Conservation (phyloP, 2,797 vertebrate species). For the Megalops cyprinoides region DNA sequence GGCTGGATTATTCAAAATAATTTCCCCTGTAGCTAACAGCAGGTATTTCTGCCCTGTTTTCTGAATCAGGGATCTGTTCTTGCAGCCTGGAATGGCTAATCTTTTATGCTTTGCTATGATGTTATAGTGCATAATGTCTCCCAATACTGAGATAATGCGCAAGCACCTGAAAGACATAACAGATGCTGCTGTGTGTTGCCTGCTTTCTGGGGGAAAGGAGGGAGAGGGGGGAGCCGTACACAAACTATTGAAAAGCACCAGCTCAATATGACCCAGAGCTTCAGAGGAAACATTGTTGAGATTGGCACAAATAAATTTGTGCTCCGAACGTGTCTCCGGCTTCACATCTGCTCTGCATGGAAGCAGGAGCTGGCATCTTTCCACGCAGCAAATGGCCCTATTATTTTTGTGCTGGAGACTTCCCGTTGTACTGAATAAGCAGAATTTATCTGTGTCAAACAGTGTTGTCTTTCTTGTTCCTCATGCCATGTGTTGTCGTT, state of each 20-base stretch:
- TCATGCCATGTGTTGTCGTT: not conserved
- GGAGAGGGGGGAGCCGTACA: conserved; percentile 48
- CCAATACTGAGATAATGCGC: conserved; percentile 59
- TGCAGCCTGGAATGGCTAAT: not conserved
- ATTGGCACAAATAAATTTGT: conserved; percentile 61
- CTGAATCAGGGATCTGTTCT: not conserved
- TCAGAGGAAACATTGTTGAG: conserved; percentile 52
- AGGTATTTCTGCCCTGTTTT: not conserved
- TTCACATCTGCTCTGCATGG: not conserved
- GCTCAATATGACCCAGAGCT: conserved; percentile 54
- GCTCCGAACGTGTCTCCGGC: conserved; percentile 57
- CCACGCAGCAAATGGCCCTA: conserved; percentile 6
- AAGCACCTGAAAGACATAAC: conserved; percentile 63
- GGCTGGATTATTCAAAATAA: not conserved
- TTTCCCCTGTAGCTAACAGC: not conserved
- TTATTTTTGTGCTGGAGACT: not conserved
- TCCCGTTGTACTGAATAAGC: conserved; percentile 26
- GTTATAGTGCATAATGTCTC: conserved; percentile 16
- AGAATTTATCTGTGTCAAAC: conserved; percentile 24
- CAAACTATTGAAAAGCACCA: conserved; percentile 40
- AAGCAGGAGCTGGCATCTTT: conserved; percentile 8
- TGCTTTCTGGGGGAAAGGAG: conserved; percentile 10
- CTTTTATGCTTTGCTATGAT: not conserved
- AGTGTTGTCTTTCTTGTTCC: not conserved
- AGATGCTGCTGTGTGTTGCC: conserved; percentile 57